phyloP scores from a whole-genome alignment of 2,797 vertebrate species.

The Siniperca scherzeri region DNA sequence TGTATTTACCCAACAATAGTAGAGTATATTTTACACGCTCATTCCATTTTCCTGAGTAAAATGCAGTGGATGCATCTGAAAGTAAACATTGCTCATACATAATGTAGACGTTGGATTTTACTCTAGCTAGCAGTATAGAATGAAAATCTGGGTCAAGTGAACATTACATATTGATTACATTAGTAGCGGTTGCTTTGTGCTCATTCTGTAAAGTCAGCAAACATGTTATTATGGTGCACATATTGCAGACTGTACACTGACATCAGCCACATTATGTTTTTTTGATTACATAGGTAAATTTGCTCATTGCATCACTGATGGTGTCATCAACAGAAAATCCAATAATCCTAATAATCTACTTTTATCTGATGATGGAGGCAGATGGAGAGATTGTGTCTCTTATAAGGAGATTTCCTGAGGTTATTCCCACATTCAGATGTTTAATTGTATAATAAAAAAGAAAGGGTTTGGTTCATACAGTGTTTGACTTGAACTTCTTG shows the following conservation, averaged over 20 bases:
- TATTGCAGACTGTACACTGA: slow-evolving; percentile 35
- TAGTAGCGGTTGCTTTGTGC: slow-evolving; percentile 61
- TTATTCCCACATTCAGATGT: slow-evolving; percentile 9
- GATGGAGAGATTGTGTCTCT: slow-evolving; percentile 46
- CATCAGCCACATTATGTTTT: slow-evolving; percentile 31
- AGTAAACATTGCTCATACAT: slow-evolving; percentile 51
- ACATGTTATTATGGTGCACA: slow-evolving; percentile 41
- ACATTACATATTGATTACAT: slow-evolving; percentile 72
- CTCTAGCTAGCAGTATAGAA: slow-evolving; percentile 12
- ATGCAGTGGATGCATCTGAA: slow-evolving; percentile 16
- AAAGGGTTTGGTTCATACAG: too few relatives aligned
- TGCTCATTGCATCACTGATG: slow-evolving; percentile 45
- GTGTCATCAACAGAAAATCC: slow-evolving; percentile 61
- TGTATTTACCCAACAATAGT: not conserved
- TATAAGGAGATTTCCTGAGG: slow-evolving; percentile 25
- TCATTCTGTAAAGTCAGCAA: slow-evolving; percentile 66
- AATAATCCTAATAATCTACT: slow-evolving; percentile 77
- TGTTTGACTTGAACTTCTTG: too few relatives aligned
- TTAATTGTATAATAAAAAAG: not conserved
- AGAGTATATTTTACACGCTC: not conserved
- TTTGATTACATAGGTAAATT: slow-evolving; percentile 51
- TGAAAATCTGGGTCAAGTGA: slow-evolving; percentile 68
- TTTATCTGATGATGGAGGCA: slow-evolving; percentile 51
- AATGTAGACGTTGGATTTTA: slow-evolving; percentile 43
- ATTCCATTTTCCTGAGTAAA: not conserved